Evolutionary conservation across 2,888 invertebrate genomes (phyloP).

Genomic region (Nephrotoma flavescens): DNA sequence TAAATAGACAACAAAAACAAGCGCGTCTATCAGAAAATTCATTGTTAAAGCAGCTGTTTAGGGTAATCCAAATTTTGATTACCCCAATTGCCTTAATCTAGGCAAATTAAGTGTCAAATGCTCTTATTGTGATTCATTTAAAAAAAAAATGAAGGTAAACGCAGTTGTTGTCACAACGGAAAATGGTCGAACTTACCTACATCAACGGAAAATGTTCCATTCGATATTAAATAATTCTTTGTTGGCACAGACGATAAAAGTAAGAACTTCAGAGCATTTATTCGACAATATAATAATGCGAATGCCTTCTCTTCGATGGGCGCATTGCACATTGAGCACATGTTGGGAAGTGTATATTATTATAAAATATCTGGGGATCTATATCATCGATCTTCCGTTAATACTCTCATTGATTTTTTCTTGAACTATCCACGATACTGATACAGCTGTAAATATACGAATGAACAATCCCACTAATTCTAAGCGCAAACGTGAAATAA

Average conservation of each 20-base stretch:
- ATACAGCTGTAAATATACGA: background rate
- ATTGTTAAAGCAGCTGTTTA: too few relatives aligned
- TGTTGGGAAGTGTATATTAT: background rate
- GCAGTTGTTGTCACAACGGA: too few relatives aligned
- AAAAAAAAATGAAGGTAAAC: too few relatives aligned
- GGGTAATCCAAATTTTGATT: too few relatives aligned
- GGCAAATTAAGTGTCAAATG: too few relatives aligned
- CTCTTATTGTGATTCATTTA: too few relatives aligned
- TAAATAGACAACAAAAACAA: too few relatives aligned
- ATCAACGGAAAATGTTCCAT: too few relatives aligned
- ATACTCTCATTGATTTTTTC: background rate
- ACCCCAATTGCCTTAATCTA: too few relatives aligned
- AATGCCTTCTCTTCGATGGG: background rate
- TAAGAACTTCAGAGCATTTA: background rate
- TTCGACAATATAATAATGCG: background rate
- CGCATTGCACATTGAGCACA: background rate
- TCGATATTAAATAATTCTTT: background rate
- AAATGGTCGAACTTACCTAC: too few relatives aligned
- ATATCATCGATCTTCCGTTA: background rate
- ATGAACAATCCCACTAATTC: background rate
- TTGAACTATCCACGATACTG: background rate
- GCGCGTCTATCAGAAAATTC: too few relatives aligned
- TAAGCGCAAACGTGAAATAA: background rate
- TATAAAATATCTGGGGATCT: background rate
- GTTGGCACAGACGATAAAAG: background rate